These are phyloP conservation scores for Saccostrea cuccullata DNA, from an alignment of 1,140 invertebrate species.

Conservation along the genomic window DNA sequence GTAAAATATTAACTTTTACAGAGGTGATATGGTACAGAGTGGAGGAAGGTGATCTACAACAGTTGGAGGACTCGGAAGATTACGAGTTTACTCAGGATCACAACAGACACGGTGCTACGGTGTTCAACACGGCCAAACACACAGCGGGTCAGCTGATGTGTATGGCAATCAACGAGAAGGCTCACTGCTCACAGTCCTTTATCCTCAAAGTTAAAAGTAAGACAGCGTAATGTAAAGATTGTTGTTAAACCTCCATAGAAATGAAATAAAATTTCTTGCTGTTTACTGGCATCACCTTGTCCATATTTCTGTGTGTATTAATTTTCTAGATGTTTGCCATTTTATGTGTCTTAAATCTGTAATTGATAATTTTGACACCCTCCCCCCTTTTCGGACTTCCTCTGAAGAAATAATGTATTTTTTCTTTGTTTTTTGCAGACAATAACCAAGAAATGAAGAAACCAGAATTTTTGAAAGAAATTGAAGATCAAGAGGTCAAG, in stretches of 20 bases:
- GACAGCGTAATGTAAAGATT: background rate
- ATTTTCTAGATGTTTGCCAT: too few species aligned
- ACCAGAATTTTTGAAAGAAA: slow-evolving; percentile 74
- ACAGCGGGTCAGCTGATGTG: slow-evolving; percentile 74
- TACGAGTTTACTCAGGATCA: slow-evolving; percentile 68
- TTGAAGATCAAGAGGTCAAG: slow-evolving; percentile 72
- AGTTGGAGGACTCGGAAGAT: slow-evolving; percentile 73
- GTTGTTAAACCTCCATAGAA: too few species aligned
- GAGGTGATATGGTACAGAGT: slow-evolving; percentile 77
- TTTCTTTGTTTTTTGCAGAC: slow-evolving; percentile 70
- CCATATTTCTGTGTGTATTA: background rate
- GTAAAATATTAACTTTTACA: too few species aligned
- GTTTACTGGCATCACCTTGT: background rate
- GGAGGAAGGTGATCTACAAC: slow-evolving; percentile 65
- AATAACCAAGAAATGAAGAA: slow-evolving; percentile 73
- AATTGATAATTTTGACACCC: too few species aligned
- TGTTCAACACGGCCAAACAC: slow-evolving; percentile 65
- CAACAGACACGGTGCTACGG: slow-evolving; percentile 63
- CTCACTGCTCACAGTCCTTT: slow-evolving; percentile 70
- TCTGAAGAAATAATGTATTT: too few species aligned
- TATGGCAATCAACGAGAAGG: slow-evolving; percentile 72
- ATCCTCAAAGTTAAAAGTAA: slow-evolving; percentile 74
- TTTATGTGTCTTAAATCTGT: too few species aligned
- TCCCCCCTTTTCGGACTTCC: too few species aligned
- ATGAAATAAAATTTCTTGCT: too few species aligned